Conservation (phyloP, 2,113 vertebrate species). For the Cepphus grylle region DNA sequence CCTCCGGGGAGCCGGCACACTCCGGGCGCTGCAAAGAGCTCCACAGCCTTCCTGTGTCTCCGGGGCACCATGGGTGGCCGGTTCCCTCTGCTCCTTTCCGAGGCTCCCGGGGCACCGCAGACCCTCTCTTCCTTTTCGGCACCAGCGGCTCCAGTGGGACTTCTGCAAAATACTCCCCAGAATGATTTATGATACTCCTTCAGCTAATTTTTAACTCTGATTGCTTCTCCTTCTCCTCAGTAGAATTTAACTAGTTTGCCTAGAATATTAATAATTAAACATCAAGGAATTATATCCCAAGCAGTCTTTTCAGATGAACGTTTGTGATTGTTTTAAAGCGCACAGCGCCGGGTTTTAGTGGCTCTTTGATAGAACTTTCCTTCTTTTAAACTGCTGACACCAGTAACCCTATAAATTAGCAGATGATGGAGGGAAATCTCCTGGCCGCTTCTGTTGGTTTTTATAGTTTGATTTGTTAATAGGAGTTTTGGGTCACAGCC, state of each 20-base stretch:
- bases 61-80: accelerated
- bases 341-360: background rate
- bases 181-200: slow-evolving; percentile 55
- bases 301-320: slow-evolving; percentile 52
- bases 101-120: accelerated
- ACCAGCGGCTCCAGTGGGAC: background rate
- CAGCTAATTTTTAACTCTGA: slow-evolving; percentile 65
- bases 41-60: accelerated
- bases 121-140: background rate
- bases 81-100: background rate
- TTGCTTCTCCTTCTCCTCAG: background rate
- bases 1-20: accelerated
- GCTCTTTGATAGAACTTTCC: slow-evolving; percentile 38
- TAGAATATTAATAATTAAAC: slow-evolving; percentile 56
- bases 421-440: slow-evolving; percentile 62
- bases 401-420: slow-evolving; percentile 67
- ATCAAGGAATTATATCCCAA: slow-evolving; percentile 44
- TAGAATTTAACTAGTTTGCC: slow-evolving; percentile 63
- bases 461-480: slow-evolving; percentile 66
- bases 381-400: slow-evolving; percentile 68
- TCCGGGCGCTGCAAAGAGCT: background rate
- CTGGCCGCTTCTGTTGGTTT: slow-evolving; percentile 45
- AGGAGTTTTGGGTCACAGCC: slow-evolving; percentile 58
- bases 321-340: slow-evolving; percentile 46
- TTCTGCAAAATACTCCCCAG: slow-evolving; percentile 49